These are phyloP conservation scores for Drosophila falleni DNA, from an alignment of 2,888 invertebrate genomes.

Conservation along the genomic window DNA sequence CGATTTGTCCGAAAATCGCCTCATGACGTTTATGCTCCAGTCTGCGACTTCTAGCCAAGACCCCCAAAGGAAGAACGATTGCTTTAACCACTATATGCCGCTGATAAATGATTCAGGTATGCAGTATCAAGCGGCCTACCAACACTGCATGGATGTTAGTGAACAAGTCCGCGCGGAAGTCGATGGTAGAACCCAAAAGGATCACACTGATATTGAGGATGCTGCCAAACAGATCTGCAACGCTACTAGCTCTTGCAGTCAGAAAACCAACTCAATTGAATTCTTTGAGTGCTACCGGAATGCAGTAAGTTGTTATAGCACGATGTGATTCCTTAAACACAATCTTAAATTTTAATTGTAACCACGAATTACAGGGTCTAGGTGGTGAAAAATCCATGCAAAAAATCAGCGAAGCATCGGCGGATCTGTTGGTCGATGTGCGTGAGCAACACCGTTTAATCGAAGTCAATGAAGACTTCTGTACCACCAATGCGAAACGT, in stretches of 20 bases:
- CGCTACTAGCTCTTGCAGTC: not conserved
- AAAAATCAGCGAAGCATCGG: not conserved
- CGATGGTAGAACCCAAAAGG: not conserved
- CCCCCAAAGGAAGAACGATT: not conserved
- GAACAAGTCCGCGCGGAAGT: not conserved
- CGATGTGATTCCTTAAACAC: not conserved
- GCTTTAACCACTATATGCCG: not conserved
- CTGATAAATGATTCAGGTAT: not conserved
- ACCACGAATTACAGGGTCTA: not conserved
- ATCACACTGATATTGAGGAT: not conserved
- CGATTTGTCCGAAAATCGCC: not conserved
- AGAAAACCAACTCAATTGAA: not conserved
- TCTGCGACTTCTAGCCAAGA: not conserved
- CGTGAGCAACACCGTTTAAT: not conserved
- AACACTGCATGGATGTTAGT: not conserved
- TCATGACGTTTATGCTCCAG: not conserved
- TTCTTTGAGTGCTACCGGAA: not conserved
- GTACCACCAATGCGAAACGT: not conserved
- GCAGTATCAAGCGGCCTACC: not conserved
- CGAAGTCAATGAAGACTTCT: not conserved
- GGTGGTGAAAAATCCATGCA: not conserved
- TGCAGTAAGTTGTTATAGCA: not conserved
- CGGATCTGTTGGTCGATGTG: not conserved
- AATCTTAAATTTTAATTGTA: not conserved
- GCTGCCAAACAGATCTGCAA: not conserved